These are phyloP conservation scores for Trilocha varians DNA, from an alignment of 2,888 invertebrate genomes.

Conservation along the genomic window DNA sequence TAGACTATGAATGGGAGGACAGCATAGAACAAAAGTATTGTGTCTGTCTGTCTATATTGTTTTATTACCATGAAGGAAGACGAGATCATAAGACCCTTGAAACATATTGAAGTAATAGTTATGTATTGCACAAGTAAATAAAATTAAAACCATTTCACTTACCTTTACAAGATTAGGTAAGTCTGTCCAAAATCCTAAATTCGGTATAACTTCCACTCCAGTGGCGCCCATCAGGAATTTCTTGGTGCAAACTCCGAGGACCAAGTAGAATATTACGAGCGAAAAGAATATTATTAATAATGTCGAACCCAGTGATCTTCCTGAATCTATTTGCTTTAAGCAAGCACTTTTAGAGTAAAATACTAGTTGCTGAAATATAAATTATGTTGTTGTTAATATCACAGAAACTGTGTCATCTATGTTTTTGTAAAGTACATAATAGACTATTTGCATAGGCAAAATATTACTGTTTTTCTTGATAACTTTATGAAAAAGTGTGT, in stretches of 20 bases:
- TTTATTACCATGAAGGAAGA: no score
- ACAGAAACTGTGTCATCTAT: no score
- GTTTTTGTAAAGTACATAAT: no score
- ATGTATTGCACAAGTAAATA: background rate
- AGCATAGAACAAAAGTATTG: no score
- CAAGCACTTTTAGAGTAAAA: slow-evolving; percentile 69
- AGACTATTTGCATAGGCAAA: no score
- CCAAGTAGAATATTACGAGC: slow-evolving; percentile 72
- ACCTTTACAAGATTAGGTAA: slow-evolving; percentile 80
- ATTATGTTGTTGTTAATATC: background rate
- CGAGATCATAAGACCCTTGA: no score
- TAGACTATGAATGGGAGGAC: no score
- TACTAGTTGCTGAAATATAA: slow-evolving; percentile 54
- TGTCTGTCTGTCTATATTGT: no score
- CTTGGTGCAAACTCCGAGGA: slow-evolving; percentile 77
- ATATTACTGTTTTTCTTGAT: no score
- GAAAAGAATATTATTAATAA: slow-evolving; percentile 77
- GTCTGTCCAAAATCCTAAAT: slow-evolving; percentile 81
- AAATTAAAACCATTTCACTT: slow-evolving; percentile 23
- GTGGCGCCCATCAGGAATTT: slow-evolving; percentile 80
- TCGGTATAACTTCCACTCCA: slow-evolving; percentile 82
- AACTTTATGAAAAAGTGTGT: no score
- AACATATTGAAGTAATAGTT: no score
- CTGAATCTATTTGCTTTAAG: slow-evolving; percentile 39
- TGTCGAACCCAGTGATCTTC: slow-evolving; percentile 76